Evolutionary conservation across 2,113 vertebrate genomes (phyloP).

Genomic region (Alligator mississippiensis): DNA sequence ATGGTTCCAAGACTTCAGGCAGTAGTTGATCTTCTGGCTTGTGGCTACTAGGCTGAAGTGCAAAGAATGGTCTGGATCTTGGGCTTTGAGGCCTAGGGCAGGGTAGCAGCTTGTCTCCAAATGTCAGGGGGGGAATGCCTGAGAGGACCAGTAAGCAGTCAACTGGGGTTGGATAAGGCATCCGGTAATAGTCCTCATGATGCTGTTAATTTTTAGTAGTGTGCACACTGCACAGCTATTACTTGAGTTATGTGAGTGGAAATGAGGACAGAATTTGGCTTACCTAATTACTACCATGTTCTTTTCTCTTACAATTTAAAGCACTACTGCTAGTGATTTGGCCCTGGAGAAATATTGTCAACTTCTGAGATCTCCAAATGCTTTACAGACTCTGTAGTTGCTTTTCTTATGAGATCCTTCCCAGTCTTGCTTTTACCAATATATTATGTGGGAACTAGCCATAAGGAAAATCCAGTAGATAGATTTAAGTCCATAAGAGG

Average conservation of each 20-base stretch:
- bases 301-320: neutral
- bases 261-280: neutral
- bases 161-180: too few species aligned
- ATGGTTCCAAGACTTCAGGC: too few species aligned
- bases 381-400: neutral
- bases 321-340: neutral
- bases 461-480: neutral
- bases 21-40: too few species aligned
- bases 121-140: too few species aligned
- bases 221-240: neutral
- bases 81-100: too few species aligned
- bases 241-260: neutral
- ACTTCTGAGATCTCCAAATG: neutral
- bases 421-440: neutral
- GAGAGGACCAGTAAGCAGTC: too few species aligned
- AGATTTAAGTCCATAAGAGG: neutral
- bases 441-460: neutral
- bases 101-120: too few species aligned
- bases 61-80: too few species aligned
- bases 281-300: neutral
- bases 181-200: too few species aligned
- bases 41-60: too few species aligned
- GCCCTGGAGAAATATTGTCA: neutral
- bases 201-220: too few species aligned
- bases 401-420: neutral